Conservation (phyloP, 2,888 invertebrate genomes). For the Andrena fulva region DNA sequence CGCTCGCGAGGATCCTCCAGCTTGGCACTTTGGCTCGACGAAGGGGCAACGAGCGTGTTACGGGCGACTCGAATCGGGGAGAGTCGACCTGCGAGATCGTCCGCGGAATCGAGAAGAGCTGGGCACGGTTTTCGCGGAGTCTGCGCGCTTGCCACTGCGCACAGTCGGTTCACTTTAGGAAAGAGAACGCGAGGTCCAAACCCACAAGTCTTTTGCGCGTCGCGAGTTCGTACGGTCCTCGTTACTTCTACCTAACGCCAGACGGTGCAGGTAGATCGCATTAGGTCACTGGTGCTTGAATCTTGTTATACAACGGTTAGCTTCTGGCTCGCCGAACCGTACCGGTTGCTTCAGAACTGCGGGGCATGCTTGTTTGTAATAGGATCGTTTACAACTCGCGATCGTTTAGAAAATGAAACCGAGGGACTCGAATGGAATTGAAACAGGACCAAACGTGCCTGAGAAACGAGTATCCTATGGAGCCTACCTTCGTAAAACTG, state of each 20-base stretch:
- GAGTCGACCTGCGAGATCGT: neutral
- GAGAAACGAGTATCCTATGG: too few species aligned
- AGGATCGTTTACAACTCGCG: too few species aligned
- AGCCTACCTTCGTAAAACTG: too few species aligned
- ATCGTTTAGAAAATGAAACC: too few species aligned
- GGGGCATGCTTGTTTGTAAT: too few species aligned
- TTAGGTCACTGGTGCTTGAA: conserved; percentile 74
- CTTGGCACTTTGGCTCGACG: conserved; percentile 22
- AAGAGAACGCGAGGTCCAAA: too few species aligned
- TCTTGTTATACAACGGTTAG: conserved; percentile 21
- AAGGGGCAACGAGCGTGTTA: neutral
- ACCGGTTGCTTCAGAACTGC: neutral
- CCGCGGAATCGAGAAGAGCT: neutral
- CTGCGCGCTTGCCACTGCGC: neutral
- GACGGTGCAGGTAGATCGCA: conserved; percentile 75
- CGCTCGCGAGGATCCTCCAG: neutral
- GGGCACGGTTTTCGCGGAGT: neutral
- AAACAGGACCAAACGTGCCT: too few species aligned
- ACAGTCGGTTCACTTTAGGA: too few species aligned
- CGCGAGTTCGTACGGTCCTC: conserved; percentile 27
- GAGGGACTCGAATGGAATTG: too few species aligned
- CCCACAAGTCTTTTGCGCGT: too few species aligned
- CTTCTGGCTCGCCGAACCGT: neutral
- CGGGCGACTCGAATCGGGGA: neutral
- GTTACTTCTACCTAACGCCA: conserved; percentile 41